Conservation (phyloP, 2,797 vertebrate species). For the Pseudochirops cupreus region DNA sequence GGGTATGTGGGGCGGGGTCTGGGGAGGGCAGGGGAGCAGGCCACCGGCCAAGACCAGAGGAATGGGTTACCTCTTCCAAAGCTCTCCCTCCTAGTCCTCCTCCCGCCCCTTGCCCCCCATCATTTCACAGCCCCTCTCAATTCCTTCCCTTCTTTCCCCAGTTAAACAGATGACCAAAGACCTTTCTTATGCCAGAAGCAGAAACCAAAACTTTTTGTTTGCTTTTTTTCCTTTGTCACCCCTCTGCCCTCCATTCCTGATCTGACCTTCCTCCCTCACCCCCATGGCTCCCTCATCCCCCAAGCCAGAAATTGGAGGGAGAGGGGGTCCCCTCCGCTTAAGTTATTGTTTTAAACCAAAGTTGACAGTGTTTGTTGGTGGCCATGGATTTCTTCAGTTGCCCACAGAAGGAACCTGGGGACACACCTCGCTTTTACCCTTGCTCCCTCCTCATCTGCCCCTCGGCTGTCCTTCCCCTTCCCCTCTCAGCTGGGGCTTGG, state of each 20-base stretch:
- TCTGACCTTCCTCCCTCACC: background rate
- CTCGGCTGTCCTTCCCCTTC: background rate
- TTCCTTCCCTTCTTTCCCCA: conserved; percentile 23
- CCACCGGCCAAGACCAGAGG: conserved; percentile 19
- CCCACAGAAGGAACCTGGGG: conserved; percentile 86
- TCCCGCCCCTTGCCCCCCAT: background rate
- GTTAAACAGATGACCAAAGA: conserved; percentile 85
- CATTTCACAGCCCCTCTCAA: background rate
- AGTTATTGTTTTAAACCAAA: conserved; percentile 92
- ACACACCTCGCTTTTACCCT: conserved; percentile 59
- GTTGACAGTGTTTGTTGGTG: conserved; percentile 92
- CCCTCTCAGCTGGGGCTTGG: background rate
- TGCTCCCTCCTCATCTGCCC: background rate
- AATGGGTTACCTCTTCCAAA: background rate
- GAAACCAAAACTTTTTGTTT: conserved; percentile 85
- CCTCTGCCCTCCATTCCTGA: conserved; percentile 16
- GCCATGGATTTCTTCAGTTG: conserved; percentile 77
- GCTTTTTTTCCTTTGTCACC: conserved; percentile 78
- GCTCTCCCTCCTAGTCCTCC: background rate
- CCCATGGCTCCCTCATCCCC: conserved; percentile 74
- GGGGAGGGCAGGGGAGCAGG: background rate
- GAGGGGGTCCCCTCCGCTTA: conserved; percentile 89
- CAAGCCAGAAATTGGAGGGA: conserved; percentile 84
- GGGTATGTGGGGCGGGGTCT: background rate
- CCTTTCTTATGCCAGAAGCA: conserved; percentile 85